Base-by-base conservation (phyloP, 2,888 invertebrate species). In the Drosophila tanythrix region DNA sequence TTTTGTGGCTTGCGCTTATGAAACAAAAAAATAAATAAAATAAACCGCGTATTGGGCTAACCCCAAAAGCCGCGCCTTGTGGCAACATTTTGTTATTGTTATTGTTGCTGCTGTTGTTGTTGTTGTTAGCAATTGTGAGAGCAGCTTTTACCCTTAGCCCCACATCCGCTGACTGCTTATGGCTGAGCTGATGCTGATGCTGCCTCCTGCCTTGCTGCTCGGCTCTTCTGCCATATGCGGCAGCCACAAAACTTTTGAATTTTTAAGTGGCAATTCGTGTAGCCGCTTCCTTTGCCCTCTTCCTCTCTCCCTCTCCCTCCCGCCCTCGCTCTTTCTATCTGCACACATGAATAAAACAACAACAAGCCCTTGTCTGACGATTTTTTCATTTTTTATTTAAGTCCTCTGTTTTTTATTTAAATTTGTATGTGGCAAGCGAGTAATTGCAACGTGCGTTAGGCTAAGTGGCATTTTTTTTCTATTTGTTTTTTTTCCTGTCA, bases 221-320 rank as follows among this genome's bases (percentile, higher is more conserved):
- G 51, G 59, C 59, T 43, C 46, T 57, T 68, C 71, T 74, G 76
- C 83, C 86, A 87, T 86, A 86, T 86, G 86, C 86, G 85, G 60
- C 83, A 82, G 81, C 86, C 86, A 74, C 86, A 85, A 82, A 86
- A 87, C 87, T 86, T 88, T 88, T 87, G 88, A 87, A 87, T 88
- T 88, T 87, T 88, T 87, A 87, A 87, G 88, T 87, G 88, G 87
- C 87, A 88, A 83, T 83, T 84, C 86, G 86, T 88, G 87, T 87
- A 82, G 81, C 83, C 81, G 82, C 81, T 81, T 86, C 86, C 83
- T 82, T 73, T 43, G 29, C 43, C 15, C 53, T 53, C 40, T 59
- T 15, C 15, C 53, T 53, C 55, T 68, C 21, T 43, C 43, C 57
- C 51, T 58, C 40, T 18, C 4, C 21, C 25, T 15, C 46, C 59